phyloP scores from a whole-genome alignment of 30 jellyfish, hydroid and myxozoan species.

The Pelagia noctiluca region DNA sequence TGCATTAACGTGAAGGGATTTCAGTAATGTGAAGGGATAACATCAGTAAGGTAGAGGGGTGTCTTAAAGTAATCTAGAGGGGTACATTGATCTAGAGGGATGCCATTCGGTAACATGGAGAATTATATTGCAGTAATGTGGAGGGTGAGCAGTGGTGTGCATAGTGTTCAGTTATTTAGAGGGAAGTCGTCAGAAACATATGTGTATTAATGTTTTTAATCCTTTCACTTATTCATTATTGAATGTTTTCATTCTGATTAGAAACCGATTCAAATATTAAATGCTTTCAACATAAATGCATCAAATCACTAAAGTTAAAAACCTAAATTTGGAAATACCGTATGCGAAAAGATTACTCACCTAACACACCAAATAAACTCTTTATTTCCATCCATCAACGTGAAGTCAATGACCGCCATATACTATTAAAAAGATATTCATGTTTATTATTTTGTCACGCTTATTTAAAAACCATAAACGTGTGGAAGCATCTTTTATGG shows the following conservation, averaged over 20 bases:
- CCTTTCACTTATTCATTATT: background rate
- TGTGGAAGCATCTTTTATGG: background rate
- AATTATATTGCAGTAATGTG: no score
- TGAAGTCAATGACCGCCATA: conserved; percentile 3
- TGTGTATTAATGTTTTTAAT: background rate
- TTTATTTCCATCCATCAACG: background rate
- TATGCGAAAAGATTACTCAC: background rate
- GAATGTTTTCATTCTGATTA: background rate
- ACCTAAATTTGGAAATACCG: background rate
- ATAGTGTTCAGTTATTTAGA: no score
- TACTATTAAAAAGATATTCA: background rate
- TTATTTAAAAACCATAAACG: background rate
- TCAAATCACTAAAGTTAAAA: background rate
- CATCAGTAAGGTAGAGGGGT: no score
- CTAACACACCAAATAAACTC: background rate
- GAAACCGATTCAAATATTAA: background rate
- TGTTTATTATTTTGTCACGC: no score
- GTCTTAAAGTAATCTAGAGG: no score
- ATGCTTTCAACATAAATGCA: background rate
- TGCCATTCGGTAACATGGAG: no score
- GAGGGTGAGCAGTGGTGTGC: no score
- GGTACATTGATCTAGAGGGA: no score
- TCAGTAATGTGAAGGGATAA: no score
- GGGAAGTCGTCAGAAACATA: background rate
- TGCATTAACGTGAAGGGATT: no score